Evolutionary conservation across 2,888 invertebrate genomes (phyloP).

Genomic region (Tricholauxania praeusta): DNA sequence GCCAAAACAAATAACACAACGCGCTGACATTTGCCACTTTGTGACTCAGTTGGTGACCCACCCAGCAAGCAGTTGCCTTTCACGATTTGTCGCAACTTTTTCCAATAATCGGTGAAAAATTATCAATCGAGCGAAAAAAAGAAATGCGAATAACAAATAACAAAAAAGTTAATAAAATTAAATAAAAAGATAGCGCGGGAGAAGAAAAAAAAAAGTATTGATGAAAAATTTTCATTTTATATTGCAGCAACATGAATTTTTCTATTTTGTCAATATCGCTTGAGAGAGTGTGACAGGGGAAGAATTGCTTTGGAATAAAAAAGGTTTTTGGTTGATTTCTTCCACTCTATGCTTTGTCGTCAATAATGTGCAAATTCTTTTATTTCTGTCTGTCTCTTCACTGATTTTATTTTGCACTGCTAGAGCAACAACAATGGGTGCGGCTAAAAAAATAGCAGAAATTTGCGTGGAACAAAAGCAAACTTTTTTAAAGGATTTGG

Average conservation of each 20-base stretch:
- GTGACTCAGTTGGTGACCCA: slow-evolving; percentile 6
- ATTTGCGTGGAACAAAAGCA: too few species aligned
- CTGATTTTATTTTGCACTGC: slow-evolving; percentile 19
- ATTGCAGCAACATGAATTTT: slow-evolving; percentile 8
- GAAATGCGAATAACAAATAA: slow-evolving; percentile 10
- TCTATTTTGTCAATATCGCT: slow-evolving; percentile 5
- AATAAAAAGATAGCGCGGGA: not conserved
- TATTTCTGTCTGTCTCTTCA: not conserved
- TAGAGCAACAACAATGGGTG: not conserved
- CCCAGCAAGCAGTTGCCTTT: not conserved
- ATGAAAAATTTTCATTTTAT: slow-evolving; percentile 12
- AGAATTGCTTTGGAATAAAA: not conserved
- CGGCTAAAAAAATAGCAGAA: too few species aligned
- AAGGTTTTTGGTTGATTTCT: not conserved
- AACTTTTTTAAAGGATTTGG: too few species aligned
- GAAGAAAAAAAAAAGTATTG: not conserved
- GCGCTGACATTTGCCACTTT: slow-evolving; percentile 45
- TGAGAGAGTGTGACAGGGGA: not conserved
- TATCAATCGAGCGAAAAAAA: slow-evolving; percentile 21
- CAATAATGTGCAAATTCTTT: slow-evolving; percentile 21
- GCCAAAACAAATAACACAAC: too few species aligned
- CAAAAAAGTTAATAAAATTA: slow-evolving; percentile 3
- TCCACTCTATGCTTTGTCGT: not conserved
- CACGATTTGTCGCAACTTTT: slow-evolving; percentile 21
- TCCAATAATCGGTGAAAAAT: slow-evolving; percentile 9